phyloP scores from a whole-genome alignment of 1,140 invertebrate genomes.

The Oncopeltus fasciatus region DNA sequence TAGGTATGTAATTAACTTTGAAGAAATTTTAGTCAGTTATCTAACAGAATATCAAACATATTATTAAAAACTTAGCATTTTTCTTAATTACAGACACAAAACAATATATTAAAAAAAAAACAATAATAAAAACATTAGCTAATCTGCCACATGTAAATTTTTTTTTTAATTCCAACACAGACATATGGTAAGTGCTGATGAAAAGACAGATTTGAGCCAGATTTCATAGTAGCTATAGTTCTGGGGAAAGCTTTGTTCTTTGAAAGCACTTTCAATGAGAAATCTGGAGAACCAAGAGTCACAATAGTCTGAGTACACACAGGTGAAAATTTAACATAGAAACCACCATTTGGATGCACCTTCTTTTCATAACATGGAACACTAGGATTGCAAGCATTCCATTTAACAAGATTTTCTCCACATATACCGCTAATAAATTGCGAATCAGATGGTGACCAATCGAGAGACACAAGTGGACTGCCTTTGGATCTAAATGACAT shows the following conservation, averaged over 20 bases:
- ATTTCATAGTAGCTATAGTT: neutral
- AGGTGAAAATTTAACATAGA: conserved; percentile 6
- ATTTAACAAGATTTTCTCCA: neutral
- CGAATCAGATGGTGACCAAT: conserved; percentile 50
- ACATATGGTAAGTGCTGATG: conserved; percentile 45
- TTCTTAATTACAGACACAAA: no score
- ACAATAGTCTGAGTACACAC: conserved; percentile 4
- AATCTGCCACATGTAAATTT: conserved; percentile 47
- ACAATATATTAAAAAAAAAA: no score
- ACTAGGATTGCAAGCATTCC: neutral
- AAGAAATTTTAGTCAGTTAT: no score
- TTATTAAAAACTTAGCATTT: no score
- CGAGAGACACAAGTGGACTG: conserved; percentile 45
- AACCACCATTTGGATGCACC: conserved; percentile 3
- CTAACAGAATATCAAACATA: no score
- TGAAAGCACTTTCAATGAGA: neutral
- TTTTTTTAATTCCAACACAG: conserved; percentile 42
- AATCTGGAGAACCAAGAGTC: conserved; percentile 6
- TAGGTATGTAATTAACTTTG: no score
- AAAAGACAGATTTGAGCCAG: conserved; percentile 41
- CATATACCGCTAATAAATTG: conserved; percentile 9
- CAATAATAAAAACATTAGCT: no score
- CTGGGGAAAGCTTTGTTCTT: neutral
- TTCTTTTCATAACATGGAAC: neutral
- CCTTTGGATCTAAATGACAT: conserved; percentile 51